These are phyloP conservation scores for Philypnodon macrostomus DNA, from an alignment of 2,797 vertebrate genomes.

Conservation along the genomic window DNA sequence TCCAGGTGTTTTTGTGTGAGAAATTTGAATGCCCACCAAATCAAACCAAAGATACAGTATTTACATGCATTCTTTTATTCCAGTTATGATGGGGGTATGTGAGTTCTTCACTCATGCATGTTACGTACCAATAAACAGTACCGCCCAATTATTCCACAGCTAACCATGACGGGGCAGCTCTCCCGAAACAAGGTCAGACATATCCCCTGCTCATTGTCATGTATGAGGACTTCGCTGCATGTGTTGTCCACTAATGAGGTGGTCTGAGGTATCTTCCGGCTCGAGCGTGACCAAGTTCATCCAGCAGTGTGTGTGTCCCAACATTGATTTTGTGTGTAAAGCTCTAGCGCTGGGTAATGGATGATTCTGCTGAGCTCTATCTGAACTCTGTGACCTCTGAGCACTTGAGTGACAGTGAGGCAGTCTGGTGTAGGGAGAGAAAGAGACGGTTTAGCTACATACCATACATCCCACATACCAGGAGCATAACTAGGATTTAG, in stretches of 20 bases:
- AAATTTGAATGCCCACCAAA: no score
- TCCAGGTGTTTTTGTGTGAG: no score
- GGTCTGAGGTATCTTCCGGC: conserved; percentile 16
- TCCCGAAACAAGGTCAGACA: conserved; percentile 14
- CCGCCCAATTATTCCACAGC: no score
- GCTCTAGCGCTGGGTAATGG: conserved; percentile 43
- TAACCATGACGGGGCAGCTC: background rate
- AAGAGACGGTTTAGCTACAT: conserved; percentile 32
- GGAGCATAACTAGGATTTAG: no score
- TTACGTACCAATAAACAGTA: no score
- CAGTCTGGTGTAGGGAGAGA: conserved; percentile 41
- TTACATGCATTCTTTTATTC: no score
- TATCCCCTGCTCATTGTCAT: conserved; percentile 15
- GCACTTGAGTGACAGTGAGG: conserved; percentile 39
- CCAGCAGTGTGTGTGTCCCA: conserved; percentile 2
- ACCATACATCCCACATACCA: conserved; percentile 29
- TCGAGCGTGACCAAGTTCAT: background rate
- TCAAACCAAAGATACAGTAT: no score
- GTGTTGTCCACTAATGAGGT: conserved; percentile 25
- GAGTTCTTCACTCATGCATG: no score
- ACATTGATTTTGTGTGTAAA: conserved; percentile 44
- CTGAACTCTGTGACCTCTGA: conserved; percentile 55
- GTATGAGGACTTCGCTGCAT: conserved; percentile 15
- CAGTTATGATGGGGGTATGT: no score
- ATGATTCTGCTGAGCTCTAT: conserved; percentile 46